Evolutionary conservation across 2,888 invertebrate genomes (phyloP).

Genomic region (Plagiodera versicolora): DNA sequence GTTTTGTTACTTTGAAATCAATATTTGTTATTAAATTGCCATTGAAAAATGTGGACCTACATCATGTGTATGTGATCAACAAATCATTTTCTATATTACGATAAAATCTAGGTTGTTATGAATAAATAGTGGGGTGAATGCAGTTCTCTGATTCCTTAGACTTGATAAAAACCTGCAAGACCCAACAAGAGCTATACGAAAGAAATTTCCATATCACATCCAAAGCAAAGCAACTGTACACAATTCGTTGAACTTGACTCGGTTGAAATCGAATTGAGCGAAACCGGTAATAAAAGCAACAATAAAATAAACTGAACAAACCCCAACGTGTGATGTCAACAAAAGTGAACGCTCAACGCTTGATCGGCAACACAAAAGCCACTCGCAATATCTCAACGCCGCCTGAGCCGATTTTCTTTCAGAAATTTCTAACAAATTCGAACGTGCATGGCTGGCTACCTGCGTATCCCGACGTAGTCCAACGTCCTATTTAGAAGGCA

Average conservation of each 20-base stretch:
- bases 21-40: no score
- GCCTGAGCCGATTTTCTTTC: slow-evolving; percentile 9
- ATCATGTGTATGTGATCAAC: no score
- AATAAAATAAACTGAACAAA: slow-evolving; percentile 16
- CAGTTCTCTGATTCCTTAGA: background rate
- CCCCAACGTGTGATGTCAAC: slow-evolving; percentile 32
- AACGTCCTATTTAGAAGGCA: slow-evolving; percentile 35
- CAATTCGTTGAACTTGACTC: slow-evolving; percentile 32
- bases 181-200: background rate
- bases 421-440: slow-evolving; percentile 17
- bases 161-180: background rate
- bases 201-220: slow-evolving; percentile 11
- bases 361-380: slow-evolving; percentile 16
- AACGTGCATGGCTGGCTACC: slow-evolving; percentile 35
- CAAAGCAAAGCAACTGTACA: slow-evolving; percentile 15
- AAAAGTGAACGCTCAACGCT: slow-evolving; percentile 36
- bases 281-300: slow-evolving; percentile 43
- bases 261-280: slow-evolving; percentile 47
- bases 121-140: no score
- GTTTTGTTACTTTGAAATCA: no score
- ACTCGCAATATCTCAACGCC: slow-evolving; percentile 15
- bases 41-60: no score
- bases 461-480: slow-evolving; percentile 30
- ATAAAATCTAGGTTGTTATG: no score
- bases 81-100: no score